These are phyloP conservation scores for Scarus forsteni DNA, from an alignment of 2,797 vertebrate genomes.

Conservation along the genomic window DNA sequence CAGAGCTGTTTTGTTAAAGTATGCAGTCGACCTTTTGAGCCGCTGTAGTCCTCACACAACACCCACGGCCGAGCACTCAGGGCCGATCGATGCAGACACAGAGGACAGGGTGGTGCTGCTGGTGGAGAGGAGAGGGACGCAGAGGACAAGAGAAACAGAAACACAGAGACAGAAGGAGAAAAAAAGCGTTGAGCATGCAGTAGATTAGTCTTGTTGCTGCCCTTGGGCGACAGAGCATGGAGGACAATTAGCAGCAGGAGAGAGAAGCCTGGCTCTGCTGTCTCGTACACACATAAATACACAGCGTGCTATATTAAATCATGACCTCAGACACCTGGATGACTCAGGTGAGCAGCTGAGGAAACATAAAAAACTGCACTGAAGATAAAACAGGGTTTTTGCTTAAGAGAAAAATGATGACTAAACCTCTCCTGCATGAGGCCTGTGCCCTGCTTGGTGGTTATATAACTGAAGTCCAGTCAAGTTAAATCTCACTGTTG, in stretches of 20 bases:
- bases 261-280: slow-evolving; percentile 43
- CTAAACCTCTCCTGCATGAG: slow-evolving; percentile 37
- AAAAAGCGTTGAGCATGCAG: slow-evolving; percentile 62
- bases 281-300: slow-evolving; percentile 29
- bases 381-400: slow-evolving; percentile 21
- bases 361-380: slow-evolving; percentile 23
- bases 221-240: slow-evolving; percentile 72
- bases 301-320: slow-evolving; percentile 32
- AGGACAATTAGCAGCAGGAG: slow-evolving; percentile 75
- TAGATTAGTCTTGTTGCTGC: slow-evolving; percentile 71
- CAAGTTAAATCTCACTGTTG: slow-evolving; percentile 63
- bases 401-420: slow-evolving; percentile 38
- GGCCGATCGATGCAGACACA: slow-evolving; percentile 54
- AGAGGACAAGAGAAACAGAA: slow-evolving; percentile 43
- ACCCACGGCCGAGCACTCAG: slow-evolving; percentile 41
- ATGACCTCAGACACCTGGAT: slow-evolving; percentile 38
- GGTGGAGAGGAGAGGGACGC: slow-evolving; percentile 41
- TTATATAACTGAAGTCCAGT: slow-evolving; percentile 74
- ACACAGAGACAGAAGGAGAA: slow-evolving; percentile 17
- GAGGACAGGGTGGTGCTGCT: slow-evolving; percentile 21
- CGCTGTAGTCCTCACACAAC: slow-evolving; percentile 38
- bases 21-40: slow-evolving; percentile 46
- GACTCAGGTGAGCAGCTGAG: slow-evolving; percentile 38
- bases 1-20: slow-evolving; percentile 33
- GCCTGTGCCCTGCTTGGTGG: slow-evolving; percentile 29